Evolutionary conservation across 2,888 invertebrate species (phyloP), one percentile per base, ranked within the genome.

Genomic region (Coelopa pilipes): DNA sequence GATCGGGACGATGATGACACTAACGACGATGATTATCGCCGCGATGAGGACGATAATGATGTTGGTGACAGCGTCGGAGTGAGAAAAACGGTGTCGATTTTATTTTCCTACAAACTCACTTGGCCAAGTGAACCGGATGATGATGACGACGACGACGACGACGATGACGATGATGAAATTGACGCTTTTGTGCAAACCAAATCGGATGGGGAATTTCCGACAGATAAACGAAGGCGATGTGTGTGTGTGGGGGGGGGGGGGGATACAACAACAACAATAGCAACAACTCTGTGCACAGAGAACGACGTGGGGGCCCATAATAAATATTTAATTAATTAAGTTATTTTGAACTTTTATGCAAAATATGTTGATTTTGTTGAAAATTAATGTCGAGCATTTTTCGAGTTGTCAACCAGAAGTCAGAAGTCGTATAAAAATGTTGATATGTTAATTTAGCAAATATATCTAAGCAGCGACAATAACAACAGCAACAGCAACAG

Each of bases 401-500:
- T 62, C 74, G 49, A 79, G 78, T 81, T 82, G 84, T 84, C 84
- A 84, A 80, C 79, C 77, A 80, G 81, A 83, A 84, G 84, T 84
- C 83, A 84, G 83, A 81, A 78, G 82, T 84, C 82, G 82, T 84
- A 84, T 84, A 82, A 83, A 81, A 84, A 82, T 82, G 82, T 81
- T 83, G 80, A 84, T 84, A 82, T 84, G 82, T 82, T 82, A 84
- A 84, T 84, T 34, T 34, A 34, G 34, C 4, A 34, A 15, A 24
- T n/a, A 17, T 59, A 62, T 45, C 34, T 15, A 17, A 45, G 34
- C 34, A 34, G 34, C 34, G 34, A 34, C 34, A 34, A 34, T 34
- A 34, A 34, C 7, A 34, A 34, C 34, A 34, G 7, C 11, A 57
- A 17, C 10, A n/a, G 17, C 17, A 12, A 57, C 15, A 57, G 2